These are phyloP conservation scores for Brachyhypopomus occidentalis DNA, from an alignment of 2,113 vertebrate species.

Conservation along the genomic window DNA sequence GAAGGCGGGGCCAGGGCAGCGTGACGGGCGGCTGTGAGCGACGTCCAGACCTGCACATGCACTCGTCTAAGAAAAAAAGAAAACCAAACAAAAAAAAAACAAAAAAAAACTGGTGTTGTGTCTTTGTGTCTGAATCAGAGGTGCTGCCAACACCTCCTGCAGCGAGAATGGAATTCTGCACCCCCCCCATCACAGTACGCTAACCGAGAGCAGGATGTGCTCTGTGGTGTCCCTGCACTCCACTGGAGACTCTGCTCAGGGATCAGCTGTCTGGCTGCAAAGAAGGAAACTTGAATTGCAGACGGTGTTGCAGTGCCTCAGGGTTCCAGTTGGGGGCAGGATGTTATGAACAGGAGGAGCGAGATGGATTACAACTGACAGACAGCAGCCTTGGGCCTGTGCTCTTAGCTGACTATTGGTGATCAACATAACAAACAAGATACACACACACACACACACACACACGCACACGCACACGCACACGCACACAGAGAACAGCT, in stretches of 20 bases:
- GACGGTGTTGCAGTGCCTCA: background rate
- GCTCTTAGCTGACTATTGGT: conserved; percentile 25
- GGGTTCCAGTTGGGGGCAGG: conserved; percentile 18
- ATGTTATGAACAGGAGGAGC: conserved; percentile 11
- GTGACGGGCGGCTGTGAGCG: too few species aligned
- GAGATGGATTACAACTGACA: conserved; percentile 28
- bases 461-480: too few species aligned
- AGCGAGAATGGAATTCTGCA: conserved; percentile 47
- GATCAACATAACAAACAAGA: conserved; percentile 6
- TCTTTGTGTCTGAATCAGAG: conserved; percentile 24
- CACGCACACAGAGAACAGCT: conserved; percentile 18
- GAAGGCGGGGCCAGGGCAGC: background rate
- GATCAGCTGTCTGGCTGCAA: background rate
- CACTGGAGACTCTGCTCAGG: background rate
- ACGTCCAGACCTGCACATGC: too few species aligned
- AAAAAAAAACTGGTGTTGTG: background rate
- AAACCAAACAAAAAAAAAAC: too few species aligned
- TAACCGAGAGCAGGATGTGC: conserved; percentile 32
- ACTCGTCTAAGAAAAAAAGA: too few species aligned
- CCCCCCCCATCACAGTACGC: conserved; percentile 35
- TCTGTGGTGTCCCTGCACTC: too few species aligned
- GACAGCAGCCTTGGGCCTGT: conserved; percentile 4
- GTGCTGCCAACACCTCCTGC: conserved; percentile 29
- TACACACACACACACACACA: too few species aligned
- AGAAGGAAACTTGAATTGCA: too few species aligned